Evolutionary conservation across 2,113 vertebrate genomes (phyloP).

Genomic region (Chauna torquata): DNA sequence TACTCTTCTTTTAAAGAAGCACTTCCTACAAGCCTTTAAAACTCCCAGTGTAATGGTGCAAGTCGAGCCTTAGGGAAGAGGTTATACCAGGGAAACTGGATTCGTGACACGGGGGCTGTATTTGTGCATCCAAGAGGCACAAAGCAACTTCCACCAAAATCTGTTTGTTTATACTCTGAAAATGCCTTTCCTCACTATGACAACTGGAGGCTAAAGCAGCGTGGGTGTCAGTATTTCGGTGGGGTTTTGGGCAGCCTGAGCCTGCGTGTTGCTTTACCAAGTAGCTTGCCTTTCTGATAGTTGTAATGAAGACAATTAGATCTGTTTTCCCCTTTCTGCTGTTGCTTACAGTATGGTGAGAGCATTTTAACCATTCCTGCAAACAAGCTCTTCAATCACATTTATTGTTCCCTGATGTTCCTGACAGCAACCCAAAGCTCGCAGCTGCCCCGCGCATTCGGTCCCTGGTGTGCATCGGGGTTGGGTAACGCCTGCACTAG

Average conservation of each 20-base stretch:
- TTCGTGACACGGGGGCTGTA: background rate
- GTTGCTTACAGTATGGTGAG: constrained; percentile 7
- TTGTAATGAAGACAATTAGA: constrained; percentile 38
- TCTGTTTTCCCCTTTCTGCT: background rate
- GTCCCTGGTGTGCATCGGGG: background rate
- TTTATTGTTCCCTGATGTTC: constrained; percentile 10
- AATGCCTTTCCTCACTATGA: background rate
- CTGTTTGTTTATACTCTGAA: background rate
- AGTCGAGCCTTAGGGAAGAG: background rate
- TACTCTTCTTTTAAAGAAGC: background rate
- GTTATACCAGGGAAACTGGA: background rate
- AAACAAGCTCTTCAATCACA: constrained; percentile 9
- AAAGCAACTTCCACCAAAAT: background rate
- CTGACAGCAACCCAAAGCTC: background rate
- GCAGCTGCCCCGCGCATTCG: background rate
- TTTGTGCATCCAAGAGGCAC: background rate
- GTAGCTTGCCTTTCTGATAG: background rate
- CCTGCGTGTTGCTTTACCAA: background rate
- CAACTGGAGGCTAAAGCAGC: background rate
- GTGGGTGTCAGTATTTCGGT: background rate
- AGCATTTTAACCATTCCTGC: background rate
- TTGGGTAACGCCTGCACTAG: background rate
- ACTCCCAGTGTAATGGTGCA: background rate
- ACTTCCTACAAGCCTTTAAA: background rate
- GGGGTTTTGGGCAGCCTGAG: background rate